Conservation (phyloP, 2,113 vertebrate genomes). For the Jacana jacana region DNA sequence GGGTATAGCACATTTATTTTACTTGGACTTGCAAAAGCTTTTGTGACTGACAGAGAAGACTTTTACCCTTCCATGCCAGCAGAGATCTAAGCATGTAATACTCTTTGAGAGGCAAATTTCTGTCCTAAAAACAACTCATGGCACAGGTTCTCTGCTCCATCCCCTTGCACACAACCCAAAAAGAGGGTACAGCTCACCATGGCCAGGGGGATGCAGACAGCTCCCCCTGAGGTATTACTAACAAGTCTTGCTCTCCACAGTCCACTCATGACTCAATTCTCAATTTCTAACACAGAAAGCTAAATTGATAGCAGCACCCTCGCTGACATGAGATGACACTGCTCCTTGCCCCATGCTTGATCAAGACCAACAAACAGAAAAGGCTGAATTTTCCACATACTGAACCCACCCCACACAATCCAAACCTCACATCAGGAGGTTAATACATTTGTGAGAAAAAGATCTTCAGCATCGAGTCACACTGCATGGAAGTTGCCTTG, state of each 20-base stretch:
- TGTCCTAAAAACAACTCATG: not conserved
- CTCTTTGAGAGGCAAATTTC: not conserved
- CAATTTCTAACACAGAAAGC: not conserved
- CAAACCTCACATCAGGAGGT: not conserved
- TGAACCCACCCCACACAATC: not conserved
- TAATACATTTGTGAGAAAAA: not conserved
- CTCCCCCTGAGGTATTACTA: accelerated
- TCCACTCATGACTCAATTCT: not conserved
- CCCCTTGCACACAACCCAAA: not conserved
- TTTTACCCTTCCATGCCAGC: not conserved
- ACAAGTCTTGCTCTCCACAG: not conserved
- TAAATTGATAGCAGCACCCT: not conserved
- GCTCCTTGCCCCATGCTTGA: accelerated
- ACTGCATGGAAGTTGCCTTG: not conserved
- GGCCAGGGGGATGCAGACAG: not conserved
- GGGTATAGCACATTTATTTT: not conserved
- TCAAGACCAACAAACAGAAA: not conserved
- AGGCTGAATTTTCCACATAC: not conserved
- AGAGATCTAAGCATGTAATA: not conserved
- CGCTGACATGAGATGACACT: accelerated
- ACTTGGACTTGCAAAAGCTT: not conserved
- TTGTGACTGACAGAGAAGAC: not conserved
- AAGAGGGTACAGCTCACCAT: not conserved
- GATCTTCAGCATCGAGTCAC: not conserved
- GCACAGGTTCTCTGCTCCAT: not conserved